Percentiles rank a stretch among this genome's conserved stretches.
Evolutionary conservation across 2,797 vertebrate genomes (phyloP).

Genomic region (Xiphophorus birchmanni): DNA sequence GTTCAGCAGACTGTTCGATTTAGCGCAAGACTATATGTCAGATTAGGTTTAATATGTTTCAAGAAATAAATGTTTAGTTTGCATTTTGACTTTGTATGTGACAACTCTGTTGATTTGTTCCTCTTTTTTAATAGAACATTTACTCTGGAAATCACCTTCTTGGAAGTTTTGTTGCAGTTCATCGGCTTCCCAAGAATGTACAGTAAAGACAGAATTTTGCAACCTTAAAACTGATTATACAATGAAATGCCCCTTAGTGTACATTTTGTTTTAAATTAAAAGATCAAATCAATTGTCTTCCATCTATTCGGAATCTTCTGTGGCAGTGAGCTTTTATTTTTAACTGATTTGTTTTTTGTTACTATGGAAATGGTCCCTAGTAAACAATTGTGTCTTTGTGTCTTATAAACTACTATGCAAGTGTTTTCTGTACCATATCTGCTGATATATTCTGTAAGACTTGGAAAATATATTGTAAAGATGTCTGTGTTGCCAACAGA

Average conservation of each 20-base stretch:
- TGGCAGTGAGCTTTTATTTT: neutral
- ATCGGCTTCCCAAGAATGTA: neutral
- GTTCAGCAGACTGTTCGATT: neutral
- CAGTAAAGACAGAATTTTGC: neutral
- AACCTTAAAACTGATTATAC: neutral
- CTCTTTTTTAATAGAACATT: neutral
- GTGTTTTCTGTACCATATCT: constrained; percentile 9
- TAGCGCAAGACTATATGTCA: neutral
- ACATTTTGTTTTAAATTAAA: neutral
- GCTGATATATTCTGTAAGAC: constrained; percentile 31
- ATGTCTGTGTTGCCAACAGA: constrained; percentile 10
- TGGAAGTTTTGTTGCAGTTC: neutral
- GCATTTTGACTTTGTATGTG: neutral
- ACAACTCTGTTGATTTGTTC: neutral
- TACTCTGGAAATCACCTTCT: neutral
- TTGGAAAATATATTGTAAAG: constrained; percentile 1
- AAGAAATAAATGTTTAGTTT: neutral
- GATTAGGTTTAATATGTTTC: neutral
- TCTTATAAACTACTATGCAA: neutral
- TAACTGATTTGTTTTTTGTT: constrained; percentile 7
- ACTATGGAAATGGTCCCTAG: neutral
- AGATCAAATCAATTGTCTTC: neutral
- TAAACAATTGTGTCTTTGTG: neutral
- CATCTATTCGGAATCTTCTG: neutral
- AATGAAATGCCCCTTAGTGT: neutral